Conservation (phyloP, 2,797 vertebrate species). For the Arrhamphus sclerolepis region DNA sequence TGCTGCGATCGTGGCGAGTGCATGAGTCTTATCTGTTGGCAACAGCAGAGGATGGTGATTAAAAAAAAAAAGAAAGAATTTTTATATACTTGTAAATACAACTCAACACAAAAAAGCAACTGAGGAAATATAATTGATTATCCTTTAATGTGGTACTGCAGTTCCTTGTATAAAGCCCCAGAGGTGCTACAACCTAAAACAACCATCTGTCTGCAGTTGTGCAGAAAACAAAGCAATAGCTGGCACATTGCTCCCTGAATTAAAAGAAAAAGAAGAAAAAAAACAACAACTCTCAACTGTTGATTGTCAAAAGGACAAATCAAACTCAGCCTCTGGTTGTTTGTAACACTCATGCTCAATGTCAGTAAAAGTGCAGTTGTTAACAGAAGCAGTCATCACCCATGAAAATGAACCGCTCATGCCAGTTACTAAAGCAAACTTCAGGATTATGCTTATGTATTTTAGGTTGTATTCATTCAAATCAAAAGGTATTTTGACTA, state of each 20-base stretch:
- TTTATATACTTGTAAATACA: constrained; percentile 7
- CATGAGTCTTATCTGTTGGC: constrained; percentile 58
- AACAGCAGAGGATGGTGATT: constrained; percentile 44
- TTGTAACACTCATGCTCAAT: constrained; percentile 45
- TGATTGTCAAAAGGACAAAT: constrained; percentile 44
- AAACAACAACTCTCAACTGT: constrained; percentile 18
- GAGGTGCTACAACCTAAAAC: constrained; percentile 18
- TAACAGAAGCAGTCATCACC: constrained; percentile 22
- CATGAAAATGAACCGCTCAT: constrained; percentile 5
- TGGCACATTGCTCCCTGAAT: constrained; percentile 32
- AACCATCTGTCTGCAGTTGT: constrained; percentile 34
- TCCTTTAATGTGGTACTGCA: not conserved
- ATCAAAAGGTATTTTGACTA: too few relatives aligned
- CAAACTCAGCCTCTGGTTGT: constrained; percentile 57
- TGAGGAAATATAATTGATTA: not conserved
- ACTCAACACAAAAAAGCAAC: not conserved
- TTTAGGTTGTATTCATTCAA: too few relatives aligned
- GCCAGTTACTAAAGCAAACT: not conserved
- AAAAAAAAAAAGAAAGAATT: constrained; percentile 26
- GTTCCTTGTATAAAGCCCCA: not conserved
- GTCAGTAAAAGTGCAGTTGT: constrained; percentile 32
- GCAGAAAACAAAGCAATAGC: constrained; percentile 42
- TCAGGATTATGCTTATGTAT: not conserved
- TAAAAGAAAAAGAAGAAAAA: constrained; percentile 32
- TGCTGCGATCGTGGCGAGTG: constrained; percentile 72